Evolutionary conservation across 2,797 vertebrate genomes (phyloP).

Genomic region (Enteromius argenteus): DNA sequence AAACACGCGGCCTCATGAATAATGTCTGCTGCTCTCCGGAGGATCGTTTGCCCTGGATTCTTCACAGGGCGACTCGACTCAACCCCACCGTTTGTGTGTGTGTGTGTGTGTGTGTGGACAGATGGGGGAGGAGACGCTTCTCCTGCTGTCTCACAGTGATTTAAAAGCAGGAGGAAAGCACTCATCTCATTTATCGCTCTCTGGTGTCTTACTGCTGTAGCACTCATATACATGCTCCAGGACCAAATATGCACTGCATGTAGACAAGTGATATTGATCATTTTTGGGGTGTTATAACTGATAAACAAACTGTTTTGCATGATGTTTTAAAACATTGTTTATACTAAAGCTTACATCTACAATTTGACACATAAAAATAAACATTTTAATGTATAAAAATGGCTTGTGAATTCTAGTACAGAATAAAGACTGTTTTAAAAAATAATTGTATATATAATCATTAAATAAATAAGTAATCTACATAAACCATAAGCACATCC

Average conservation of each 20-base stretch:
- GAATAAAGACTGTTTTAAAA: background rate
- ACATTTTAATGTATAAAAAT: background rate
- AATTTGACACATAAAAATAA: background rate
- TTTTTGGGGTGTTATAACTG: background rate
- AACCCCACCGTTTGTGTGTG: background rate
- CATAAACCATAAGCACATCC: background rate
- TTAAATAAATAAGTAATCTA: background rate
- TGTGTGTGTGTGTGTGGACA: constrained; percentile 48
- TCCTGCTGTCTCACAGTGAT: constrained; percentile 44
- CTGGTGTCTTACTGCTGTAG: constrained; percentile 22
- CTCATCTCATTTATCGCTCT: constrained; percentile 34
- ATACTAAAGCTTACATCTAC: background rate
- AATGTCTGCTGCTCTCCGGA: constrained; percentile 17
- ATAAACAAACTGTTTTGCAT: background rate
- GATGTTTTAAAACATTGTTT: background rate
- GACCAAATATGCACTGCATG: background rate
- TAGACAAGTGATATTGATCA: background rate
- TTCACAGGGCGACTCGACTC: background rate
- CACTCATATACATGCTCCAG: background rate
- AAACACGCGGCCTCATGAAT: constrained; percentile 34
- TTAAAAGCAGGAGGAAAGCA: constrained; percentile 44
- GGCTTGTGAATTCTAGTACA: background rate
- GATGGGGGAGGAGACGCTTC: constrained; percentile 45
- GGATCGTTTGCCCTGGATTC: constrained; percentile 22
- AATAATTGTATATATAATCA: no score